Conservation (phyloP, 2,888 invertebrate genomes). For the Coenonympha glycerion region DNA sequence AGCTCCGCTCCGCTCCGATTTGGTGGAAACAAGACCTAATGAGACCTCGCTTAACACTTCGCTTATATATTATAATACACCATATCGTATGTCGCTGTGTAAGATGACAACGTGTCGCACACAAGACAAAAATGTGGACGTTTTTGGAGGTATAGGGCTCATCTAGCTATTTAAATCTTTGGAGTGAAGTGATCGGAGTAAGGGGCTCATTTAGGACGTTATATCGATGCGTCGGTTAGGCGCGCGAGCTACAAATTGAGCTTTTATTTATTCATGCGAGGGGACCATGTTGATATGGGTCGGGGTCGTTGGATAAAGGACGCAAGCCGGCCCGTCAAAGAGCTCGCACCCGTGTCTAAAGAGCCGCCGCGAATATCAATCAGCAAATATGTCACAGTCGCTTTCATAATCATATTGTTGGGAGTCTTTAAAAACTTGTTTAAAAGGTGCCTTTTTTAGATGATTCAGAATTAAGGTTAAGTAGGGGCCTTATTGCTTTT, state of each 20-base stretch:
- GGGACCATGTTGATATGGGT: slow-evolving; percentile 68
- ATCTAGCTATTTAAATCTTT: too few relatives aligned
- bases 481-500: too few relatives aligned
- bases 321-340: slow-evolving; percentile 53
- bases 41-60: too few relatives aligned
- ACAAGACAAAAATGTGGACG: too few relatives aligned
- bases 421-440: slow-evolving; percentile 11
- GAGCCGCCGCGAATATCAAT: slow-evolving; percentile 42
- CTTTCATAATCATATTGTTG: slow-evolving; percentile 19
- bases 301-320: slow-evolving; percentile 67
- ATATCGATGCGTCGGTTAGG: slow-evolving; percentile 58
- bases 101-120: too few relatives aligned
- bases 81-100: too few relatives aligned
- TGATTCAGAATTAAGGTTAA: background rate
- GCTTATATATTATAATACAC: too few relatives aligned
- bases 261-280: slow-evolving; percentile 73
- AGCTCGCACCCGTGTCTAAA: slow-evolving; percentile 46
- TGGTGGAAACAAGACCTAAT: too few relatives aligned
- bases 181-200: too few relatives aligned
- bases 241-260: slow-evolving; percentile 69
- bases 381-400: slow-evolving; percentile 29
- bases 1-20: too few relatives aligned
- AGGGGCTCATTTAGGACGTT: slow-evolving; percentile 32
- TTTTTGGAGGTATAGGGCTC: too few relatives aligned
- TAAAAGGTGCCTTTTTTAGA: slow-evolving; percentile 8